Conservation (phyloP, 2,888 invertebrate species). For the Orchesella flavescens region DNA sequence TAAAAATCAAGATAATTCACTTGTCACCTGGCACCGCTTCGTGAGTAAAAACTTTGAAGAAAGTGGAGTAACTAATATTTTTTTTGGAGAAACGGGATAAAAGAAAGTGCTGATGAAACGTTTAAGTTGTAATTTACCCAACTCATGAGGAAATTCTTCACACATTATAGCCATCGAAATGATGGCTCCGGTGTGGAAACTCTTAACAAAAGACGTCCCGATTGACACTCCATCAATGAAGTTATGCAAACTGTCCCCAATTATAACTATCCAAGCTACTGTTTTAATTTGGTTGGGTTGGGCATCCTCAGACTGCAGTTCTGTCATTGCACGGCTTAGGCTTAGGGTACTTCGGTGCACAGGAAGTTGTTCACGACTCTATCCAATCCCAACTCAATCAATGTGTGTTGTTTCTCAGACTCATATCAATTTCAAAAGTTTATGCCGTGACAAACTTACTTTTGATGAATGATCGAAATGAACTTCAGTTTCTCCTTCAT, state of each 20-base stretch:
- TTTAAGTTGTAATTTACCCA: too few species aligned
- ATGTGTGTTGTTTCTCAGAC: too few species aligned
- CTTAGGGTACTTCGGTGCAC: constrained; percentile 71
- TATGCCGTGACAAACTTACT: background rate
- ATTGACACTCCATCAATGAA: constrained; percentile 78
- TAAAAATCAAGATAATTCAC: background rate
- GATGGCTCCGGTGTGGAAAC: constrained; percentile 76
- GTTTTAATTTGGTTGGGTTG: constrained; percentile 74
- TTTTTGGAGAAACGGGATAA: too few species aligned
- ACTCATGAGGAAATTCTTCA: constrained; percentile 80
- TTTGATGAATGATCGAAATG: constrained; percentile 20
- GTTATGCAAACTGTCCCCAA: constrained; percentile 79
- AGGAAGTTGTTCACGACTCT: constrained; percentile 60
- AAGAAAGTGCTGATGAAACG: too few species aligned
- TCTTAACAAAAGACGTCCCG: constrained; percentile 78
- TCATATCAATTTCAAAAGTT: too few species aligned
- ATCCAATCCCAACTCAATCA: background rate
- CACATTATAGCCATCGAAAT: constrained; percentile 78
- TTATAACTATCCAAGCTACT: constrained; percentile 78
- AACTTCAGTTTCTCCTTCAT: constrained; percentile 1
- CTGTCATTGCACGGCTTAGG: constrained; percentile 60
- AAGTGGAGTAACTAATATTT: too few species aligned
- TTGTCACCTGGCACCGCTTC: too few species aligned
- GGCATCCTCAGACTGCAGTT: constrained; percentile 38
- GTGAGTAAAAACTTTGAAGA: too few species aligned